A percentile compares a stretch with the other conserved stretches of the same genome.
These are phyloP conservation scores for Caracal caracal DNA, from an alignment of 2,113 vertebrate species.

Conservation along the genomic window DNA sequence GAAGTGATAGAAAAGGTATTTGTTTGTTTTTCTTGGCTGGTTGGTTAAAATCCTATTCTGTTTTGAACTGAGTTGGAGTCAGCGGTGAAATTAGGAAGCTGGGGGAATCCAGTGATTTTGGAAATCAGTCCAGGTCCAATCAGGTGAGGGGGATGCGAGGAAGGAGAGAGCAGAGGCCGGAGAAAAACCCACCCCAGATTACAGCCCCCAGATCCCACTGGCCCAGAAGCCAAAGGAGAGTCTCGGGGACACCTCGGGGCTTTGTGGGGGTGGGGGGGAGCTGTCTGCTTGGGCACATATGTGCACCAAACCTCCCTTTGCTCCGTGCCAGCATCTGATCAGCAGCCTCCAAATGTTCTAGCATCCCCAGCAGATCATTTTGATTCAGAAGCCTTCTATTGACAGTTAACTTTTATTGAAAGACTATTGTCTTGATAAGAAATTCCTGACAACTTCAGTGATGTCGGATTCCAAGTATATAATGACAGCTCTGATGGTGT, in stretches of 20 bases:
- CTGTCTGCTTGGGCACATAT: constrained; percentile 80
- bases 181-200: constrained; percentile 58
- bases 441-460: constrained; percentile 45
- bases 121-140: neutral
- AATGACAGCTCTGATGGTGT: constrained; percentile 36
- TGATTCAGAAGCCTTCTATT: constrained; percentile 75
- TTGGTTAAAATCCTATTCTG: neutral
- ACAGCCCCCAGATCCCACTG: constrained; percentile 61
- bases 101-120: neutral
- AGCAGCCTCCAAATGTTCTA: constrained; percentile 80
- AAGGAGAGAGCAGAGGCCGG: neutral
- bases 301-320: constrained; percentile 76
- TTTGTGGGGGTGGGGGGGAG: constrained; percentile 73
- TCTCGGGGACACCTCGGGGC: constrained; percentile 64
- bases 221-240: constrained; percentile 72
- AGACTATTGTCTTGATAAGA: constrained; percentile 61
- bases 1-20: neutral
- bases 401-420: constrained; percentile 77
- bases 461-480: constrained; percentile 44
- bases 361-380: constrained; percentile 77
- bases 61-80: neutral
- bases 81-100: neutral
- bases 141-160: constrained; percentile 2
- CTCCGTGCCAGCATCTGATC: constrained; percentile 79
- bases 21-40: neutral